Base-by-base conservation (phyloP, 2,113 vertebrate species). In the Halcyon senegalensis region DNA sequence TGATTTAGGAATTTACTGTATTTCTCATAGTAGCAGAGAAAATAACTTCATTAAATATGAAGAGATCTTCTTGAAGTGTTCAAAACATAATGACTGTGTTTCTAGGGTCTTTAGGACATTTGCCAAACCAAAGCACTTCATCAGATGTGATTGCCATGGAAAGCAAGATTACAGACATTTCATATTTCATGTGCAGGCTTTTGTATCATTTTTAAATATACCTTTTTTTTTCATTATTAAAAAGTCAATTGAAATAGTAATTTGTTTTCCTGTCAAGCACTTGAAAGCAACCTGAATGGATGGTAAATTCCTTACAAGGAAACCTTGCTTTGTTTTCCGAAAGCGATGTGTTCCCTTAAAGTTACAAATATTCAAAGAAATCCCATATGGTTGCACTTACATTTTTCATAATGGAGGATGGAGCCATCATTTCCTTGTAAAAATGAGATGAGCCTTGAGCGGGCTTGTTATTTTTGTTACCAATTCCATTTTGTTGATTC, bases 51-150 rank as follows among this genome's bases (percentile, higher is more conserved):
- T 95, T 92, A 68, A 89, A 91, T 76, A 85, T 62, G 28, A 93
- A 93, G 89, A 93, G 53, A 84, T 84, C 84, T 86, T 92, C 79
- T 92, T 94, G 86, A 91, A 89, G 73, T 2, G 5, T 95, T 92
- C 58, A 76, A 93, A 96, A 91, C 19, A 50, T 82, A 82, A 90
- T 84, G 51, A 86, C 59, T 90, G 23, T 39, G 66, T 93, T 68
- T 93, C 44, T 93, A 79, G 77, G 51, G 70, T 89, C 86, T 92
- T 92, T 79, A 90, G 86, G 92, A 92, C 70, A 76, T 89, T 96
- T 92, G 62, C 77, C 73, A 92, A 96, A 92, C 44, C 69, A 89
- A 93, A 93, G 73, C 80, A 87, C 44, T 95, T 96, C 39, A 89
- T 87, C 19, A 16, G 56, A 82, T 76, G 69, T 82, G 69, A 89